Base-by-base conservation (phyloP, 2,888 invertebrate genomes). In the Podotricha telesiphe region DNA sequence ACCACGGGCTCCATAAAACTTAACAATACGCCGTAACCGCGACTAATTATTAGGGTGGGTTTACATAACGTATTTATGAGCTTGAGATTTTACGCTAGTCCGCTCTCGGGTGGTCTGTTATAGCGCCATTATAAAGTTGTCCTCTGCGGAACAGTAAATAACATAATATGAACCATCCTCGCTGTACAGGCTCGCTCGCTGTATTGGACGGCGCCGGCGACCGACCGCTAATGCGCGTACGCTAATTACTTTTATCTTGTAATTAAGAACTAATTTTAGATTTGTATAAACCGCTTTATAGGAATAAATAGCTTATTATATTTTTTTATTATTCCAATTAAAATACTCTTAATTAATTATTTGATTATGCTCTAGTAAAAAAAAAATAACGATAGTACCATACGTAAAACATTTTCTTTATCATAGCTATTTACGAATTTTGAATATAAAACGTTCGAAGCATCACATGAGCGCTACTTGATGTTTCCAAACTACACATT, bases 51-150 rank as follows among this genome's bases (percentile, higher is more conserved):
- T 87, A 91, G 91, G 92, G 91, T 88, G 84, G 90, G 91, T 91
- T 92, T 91, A 91, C 93, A 92, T 92, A 91, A 89, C 88, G 84
- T 92, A 93, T 92, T 93, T 92, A 93, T 91, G 92, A 89, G 87
- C 86, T 84, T 81, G 88, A 90, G 91, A 91, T 93, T 92, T 91
- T 89, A 88, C 88, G 86, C 85, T 83, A 85, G 75, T 76, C 81
- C 80, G 84, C 86, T 89, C 91, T 90, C 91, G 87, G 88, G 87
- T 88, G 92, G 89, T 91, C 91, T 88, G 92, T 92, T 92, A 93
- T 92, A 91, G 86, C 84, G 83, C 87, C 85, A 91, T 92, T 92
- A 91, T 91, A 91, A 92, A 92, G 88, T 93, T 91, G 91, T 89
- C 86, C 91, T 89, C 91, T 77, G 84, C 80, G 90, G 92, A 78